These are phyloP conservation scores for Corythoichthys intestinalis DNA, from an alignment of 2,113 vertebrate genomes.

Conservation along the genomic window DNA sequence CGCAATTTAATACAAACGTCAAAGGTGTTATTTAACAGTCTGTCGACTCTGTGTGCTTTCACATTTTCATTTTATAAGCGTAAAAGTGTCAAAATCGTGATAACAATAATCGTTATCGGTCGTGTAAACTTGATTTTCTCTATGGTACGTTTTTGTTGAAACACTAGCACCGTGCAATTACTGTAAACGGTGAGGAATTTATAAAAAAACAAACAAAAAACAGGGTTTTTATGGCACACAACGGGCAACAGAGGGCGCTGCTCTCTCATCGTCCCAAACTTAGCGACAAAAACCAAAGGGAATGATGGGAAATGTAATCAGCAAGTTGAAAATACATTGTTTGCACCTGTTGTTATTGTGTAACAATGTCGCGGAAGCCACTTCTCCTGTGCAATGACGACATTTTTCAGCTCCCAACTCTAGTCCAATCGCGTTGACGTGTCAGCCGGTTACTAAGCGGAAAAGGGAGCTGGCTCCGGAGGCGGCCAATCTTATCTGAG, in stretches of 20 bases:
- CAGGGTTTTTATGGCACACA: not conserved
- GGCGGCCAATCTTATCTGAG: not conserved
- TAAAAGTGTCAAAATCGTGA: not conserved
- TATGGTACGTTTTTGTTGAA: not conserved
- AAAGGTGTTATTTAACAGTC: not conserved
- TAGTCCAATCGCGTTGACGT: not conserved
- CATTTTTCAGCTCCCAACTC: not conserved
- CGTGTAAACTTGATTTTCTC: not conserved
- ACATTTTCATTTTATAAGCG: not conserved
- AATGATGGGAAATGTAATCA: not conserved
- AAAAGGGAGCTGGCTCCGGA: slow-evolving; percentile 1
- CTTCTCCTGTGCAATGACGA: not conserved
- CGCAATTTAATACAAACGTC: not conserved
- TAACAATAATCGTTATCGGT: not conserved
- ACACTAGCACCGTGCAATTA: slow-evolving; percentile 4
- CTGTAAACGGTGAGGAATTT: not conserved
- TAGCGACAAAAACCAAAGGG: not conserved
- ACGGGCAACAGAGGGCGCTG: not conserved
- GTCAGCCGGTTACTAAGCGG: not conserved
- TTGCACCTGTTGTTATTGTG: not conserved
- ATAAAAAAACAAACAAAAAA: not conserved
- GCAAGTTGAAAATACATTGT: not conserved
- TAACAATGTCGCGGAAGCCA: not conserved
- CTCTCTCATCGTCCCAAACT: not conserved
- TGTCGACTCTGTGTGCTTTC: not conserved